These are phyloP conservation scores for Falco cherrug DNA, from an alignment of 2,797 vertebrate species.

Conservation along the genomic window DNA sequence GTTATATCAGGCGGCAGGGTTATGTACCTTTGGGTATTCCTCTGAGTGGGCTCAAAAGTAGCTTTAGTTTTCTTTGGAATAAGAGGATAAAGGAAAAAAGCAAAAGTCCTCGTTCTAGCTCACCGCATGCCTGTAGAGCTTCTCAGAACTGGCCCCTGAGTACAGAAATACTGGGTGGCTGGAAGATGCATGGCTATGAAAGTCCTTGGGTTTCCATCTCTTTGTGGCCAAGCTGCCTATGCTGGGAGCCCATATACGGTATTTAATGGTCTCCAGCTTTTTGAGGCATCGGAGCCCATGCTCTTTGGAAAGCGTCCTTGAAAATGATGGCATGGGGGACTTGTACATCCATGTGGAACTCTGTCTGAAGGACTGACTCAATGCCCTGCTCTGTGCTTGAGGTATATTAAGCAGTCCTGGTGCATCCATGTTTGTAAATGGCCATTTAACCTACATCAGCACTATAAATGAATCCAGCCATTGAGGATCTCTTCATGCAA, in stretches of 20 bases:
- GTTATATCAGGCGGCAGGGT: not conserved
- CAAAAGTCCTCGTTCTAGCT: not conserved
- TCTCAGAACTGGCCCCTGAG: not conserved
- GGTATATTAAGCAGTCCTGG: not conserved
- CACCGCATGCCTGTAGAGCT: not conserved
- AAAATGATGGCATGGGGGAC: not conserved
- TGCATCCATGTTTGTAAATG: not conserved
- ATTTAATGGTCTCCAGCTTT: not conserved
- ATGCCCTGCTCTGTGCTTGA: not conserved
- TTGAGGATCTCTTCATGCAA: not conserved
- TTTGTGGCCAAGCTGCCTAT: not conserved
- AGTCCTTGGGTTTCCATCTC: not conserved
- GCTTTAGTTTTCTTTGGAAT: not conserved
- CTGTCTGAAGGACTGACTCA: not conserved
- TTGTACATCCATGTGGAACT: accelerated
- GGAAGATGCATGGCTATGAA: not conserved
- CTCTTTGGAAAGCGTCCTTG: not conserved
- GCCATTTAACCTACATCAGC: not conserved
- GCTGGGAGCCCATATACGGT: not conserved
- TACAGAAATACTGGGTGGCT: not conserved
- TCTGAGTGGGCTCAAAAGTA: not conserved
- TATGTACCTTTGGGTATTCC: not conserved
- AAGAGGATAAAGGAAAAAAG: not conserved
- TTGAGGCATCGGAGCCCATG: not conserved
- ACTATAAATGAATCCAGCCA: not conserved